phyloP scores from a whole-genome alignment of 2,113 vertebrate genomes.

The Ia io region DNA sequence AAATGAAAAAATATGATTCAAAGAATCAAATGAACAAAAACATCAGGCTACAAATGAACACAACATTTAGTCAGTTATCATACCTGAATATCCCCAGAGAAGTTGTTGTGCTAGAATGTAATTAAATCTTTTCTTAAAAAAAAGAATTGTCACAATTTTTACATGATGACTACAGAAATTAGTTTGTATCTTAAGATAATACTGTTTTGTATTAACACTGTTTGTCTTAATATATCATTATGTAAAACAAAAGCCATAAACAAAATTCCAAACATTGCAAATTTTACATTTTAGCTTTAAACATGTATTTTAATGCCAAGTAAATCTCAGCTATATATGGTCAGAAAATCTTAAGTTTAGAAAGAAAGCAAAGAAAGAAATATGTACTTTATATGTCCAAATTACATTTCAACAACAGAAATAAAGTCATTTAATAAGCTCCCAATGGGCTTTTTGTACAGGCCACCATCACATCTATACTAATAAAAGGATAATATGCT shows the following conservation, averaged over 20 bases:
- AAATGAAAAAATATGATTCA: constrained; percentile 59
- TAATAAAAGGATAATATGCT: too few species aligned
- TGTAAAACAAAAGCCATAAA: constrained; percentile 17
- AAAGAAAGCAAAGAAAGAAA: background rate
- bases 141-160: constrained; percentile 46
- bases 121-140: constrained; percentile 82
- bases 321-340: background rate
- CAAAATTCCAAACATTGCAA: constrained; percentile 28
- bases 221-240: background rate
- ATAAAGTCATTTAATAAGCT: background rate
- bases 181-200: constrained; percentile 48
- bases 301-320: background rate
- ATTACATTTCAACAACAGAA: background rate
- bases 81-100: constrained; percentile 98
- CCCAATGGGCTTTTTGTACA: background rate
- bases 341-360: background rate
- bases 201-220: background rate
- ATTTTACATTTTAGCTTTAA: constrained; percentile 17
- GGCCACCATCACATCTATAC: background rate
- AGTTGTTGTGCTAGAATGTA: constrained; percentile 94
- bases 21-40: constrained; percentile 77
- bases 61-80: constrained; percentile 73
- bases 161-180: constrained; percentile 48
- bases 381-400: background rate
- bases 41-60: constrained; percentile 78